Evolutionary conservation across 2,797 vertebrate genomes (phyloP), one percentile per base, ranked within the genome.

Genomic region (Lithobates sylvaticus): DNA sequence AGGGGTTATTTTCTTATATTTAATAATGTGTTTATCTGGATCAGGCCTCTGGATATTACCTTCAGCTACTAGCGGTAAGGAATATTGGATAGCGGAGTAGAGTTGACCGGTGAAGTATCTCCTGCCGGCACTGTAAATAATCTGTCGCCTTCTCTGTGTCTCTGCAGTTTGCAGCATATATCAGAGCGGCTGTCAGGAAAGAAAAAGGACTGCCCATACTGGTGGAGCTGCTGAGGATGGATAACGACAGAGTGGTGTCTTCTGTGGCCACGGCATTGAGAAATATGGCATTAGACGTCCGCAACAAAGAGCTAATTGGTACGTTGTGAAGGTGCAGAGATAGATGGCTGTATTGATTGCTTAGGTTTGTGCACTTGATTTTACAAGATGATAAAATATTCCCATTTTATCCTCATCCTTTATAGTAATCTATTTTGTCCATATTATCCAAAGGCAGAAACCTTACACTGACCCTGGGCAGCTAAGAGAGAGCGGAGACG

Each of bases 281-380:
- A 90, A 99, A 99, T 91, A 99, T 99, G 98, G 97, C 98, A 0
- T 88, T 99, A 74, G 98, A 99, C 5, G 96, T 99, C 18, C 95
- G 98, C 77, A 99, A 99, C 92, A 99, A 99, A 92, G 98, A 99
- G 91, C 97, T 99, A 0, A 99, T 99, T 36, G 98, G 98, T 99
- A 80, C 23, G 96, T 89, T 65, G 50, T 12, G 8, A 12, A 67
- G 9, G 1, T 39, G 15, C 18, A 1, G 26, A n/a, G 26, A 79
- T 69, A 6, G n/a, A 29, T 5, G n/a, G 3, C 9, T 10, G 8
- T 29, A 18, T 29, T 5, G 26, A 58, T 50, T 67, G 15, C 32
- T 18, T 29, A 3, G 47, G 73, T 27, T 26, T 74, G n/a, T 26
- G 10, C 7, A 39, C 23, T 50, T 58, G 8, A 29, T 67, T 67